Base-by-base conservation (phyloP, 2,888 invertebrate genomes). In the Laothoe populi region DNA sequence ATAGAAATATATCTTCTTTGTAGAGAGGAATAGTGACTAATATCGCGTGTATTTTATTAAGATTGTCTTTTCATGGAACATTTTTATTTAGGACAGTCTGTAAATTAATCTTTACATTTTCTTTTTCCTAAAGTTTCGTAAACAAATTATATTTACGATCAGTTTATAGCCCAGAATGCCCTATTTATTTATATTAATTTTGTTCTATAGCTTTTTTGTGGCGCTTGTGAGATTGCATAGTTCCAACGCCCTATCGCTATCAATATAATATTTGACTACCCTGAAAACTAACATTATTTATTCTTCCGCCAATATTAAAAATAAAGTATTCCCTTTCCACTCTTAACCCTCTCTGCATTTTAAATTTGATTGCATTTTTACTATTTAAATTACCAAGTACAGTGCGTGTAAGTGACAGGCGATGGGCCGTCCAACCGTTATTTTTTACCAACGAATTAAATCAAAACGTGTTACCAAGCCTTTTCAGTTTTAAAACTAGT, bases 401-500 rank as follows among this genome's bases (percentile, higher is more conserved):
- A 24, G 24, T 48, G 19, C 49, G 35, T 53, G 53, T 10, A 4
- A 16, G 31, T 35, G 53, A 53, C 53, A 53, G 4, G 11, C 35
- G 35, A 53, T 53, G 53, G 16, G 4, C 53, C 53, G 4, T 53
- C 49, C 16, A 10, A 35, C 53, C 31, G 53, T 53, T 53, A 53
- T 53, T 53, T 53, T 53, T 53, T 26, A 16, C 53, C 19, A 4
- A 19, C 31, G 35, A 53, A 53, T 53, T 53, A 53, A 53, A 53
- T 53, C 35, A 53, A 53, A 53, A 35, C 19, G 53, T 19, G 53
- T 31, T 19, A 48, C 48, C 48, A 26, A 35, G 10, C 31, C 53
- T 53, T 53, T 53, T 53, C 53, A 53, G 35, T 53, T 53, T 53
- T 53, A 53, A 49, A 53, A 35, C 53, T 19, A 35, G 53, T 53